phyloP scores from a whole-genome alignment of 2,888 invertebrate genomes.

The Caenorhabditis sinica region DNA sequence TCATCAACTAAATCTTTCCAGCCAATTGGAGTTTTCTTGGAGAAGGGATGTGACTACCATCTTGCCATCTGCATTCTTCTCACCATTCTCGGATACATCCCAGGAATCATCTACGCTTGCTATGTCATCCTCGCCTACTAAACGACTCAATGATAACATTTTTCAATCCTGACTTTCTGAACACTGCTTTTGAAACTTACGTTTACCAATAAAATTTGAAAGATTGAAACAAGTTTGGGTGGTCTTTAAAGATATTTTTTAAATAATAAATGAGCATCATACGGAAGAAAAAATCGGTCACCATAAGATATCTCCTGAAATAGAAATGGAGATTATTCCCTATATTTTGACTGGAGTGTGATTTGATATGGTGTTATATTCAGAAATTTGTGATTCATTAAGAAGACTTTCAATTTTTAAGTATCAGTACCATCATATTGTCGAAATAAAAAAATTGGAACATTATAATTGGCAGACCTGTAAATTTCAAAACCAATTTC shows the following conservation, averaged over 20 bases:
- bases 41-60: conserved; percentile 76
- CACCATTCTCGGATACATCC: conserved; percentile 78
- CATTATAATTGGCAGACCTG: too few species aligned
- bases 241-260: not conserved
- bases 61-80: conserved; percentile 76
- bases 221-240: conserved; percentile 11
- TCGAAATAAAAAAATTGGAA: too few species aligned
- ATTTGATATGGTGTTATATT: too few species aligned
- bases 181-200: conserved; percentile 9
- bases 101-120: conserved; percentile 76
- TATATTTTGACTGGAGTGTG: too few species aligned
- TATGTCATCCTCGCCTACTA: conserved; percentile 59
- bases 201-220: conserved; percentile 15
- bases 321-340: too few species aligned
- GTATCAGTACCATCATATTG: too few species aligned
- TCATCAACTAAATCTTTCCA: conserved; percentile 41
- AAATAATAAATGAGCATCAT: not conserved
- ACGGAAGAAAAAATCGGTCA: too few species aligned
- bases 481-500: too few species aligned
- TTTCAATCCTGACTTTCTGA: conserved; percentile 18
- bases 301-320: too few species aligned
- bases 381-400: too few species aligned
- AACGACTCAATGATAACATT: conserved; percentile 3
- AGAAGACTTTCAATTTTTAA: too few species aligned
- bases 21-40: conserved; percentile 77